Conservation (phyloP, 2,888 invertebrate genomes). For the Euplexia lucipara region DNA sequence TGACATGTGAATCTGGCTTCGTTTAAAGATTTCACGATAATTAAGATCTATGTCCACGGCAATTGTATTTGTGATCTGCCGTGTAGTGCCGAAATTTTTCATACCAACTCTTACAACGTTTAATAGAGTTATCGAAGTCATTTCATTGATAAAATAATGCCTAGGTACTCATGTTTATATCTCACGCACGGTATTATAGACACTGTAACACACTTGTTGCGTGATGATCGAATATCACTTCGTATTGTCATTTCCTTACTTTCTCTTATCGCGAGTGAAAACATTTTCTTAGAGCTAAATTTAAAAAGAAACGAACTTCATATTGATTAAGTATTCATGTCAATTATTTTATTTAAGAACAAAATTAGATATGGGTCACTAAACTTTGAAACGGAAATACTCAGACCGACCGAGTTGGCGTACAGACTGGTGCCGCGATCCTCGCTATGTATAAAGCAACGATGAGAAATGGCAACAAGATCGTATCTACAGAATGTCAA, state of each 20-base stretch:
- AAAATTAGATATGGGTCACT: constrained; percentile 63
- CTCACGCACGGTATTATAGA: constrained; percentile 50
- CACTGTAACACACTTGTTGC: constrained; percentile 57
- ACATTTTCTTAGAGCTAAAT: constrained; percentile 11
- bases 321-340: constrained; percentile 30
- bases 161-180: constrained; percentile 49
- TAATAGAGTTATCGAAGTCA: constrained; percentile 10
- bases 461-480: constrained; percentile 45
- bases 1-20: constrained; percentile 72
- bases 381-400: constrained; percentile 77
- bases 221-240: constrained; percentile 55
- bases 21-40: constrained; percentile 74
- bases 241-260: constrained; percentile 42
- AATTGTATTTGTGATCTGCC: constrained; percentile 53
- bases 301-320: constrained; percentile 8
- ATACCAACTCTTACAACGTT: constrained; percentile 32
- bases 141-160: constrained; percentile 38
- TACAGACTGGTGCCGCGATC: constrained; percentile 74
- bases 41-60: constrained; percentile 63
- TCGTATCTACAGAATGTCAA: constrained; percentile 59
- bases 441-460: constrained; percentile 57
- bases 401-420: constrained; percentile 83
- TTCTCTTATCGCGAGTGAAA: constrained; percentile 37
- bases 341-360: constrained; percentile 50
- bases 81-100: constrained; percentile 59